Conservation (phyloP, 2,797 vertebrate species). For the Microchirus variegatus region DNA sequence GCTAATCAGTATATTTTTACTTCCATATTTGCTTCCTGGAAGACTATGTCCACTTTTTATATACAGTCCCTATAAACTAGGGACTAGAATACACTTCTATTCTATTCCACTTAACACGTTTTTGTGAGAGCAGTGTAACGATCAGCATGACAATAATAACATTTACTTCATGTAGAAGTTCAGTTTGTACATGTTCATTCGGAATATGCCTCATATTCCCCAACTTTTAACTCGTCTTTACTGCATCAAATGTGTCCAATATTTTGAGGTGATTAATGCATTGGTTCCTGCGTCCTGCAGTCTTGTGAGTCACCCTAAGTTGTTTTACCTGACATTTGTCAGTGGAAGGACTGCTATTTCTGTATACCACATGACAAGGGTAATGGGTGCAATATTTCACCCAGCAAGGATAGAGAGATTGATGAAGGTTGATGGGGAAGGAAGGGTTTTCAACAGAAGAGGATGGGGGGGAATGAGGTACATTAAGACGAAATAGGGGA, state of each 20-base stretch:
- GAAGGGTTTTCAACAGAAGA: slow-evolving; percentile 74
- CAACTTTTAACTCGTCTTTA: slow-evolving; percentile 28
- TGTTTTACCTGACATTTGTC: slow-evolving; percentile 61
- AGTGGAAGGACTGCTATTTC: slow-evolving; percentile 58
- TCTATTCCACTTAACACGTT: neutral
- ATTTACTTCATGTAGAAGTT: slow-evolving; percentile 11
- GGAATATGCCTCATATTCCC: slow-evolving; percentile 13
- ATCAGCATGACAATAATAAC: neutral
- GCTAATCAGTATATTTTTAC: no score
- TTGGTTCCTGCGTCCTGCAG: slow-evolving; percentile 1
- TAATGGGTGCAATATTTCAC: slow-evolving; percentile 72
- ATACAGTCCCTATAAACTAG: no score
- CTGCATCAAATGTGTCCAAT: slow-evolving; percentile 30
- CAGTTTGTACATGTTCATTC: slow-evolving; percentile 17
- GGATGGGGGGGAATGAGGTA: slow-evolving; percentile 66
- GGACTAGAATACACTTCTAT: no score
- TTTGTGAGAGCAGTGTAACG: slow-evolving; percentile 20
- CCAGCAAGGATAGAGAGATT: slow-evolving; percentile 65
- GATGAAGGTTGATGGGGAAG: slow-evolving; percentile 66
- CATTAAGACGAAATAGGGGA: slow-evolving; percentile 69
- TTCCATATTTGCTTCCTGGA: no score
- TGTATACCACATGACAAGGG: slow-evolving; percentile 62
- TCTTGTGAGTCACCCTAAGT: slow-evolving; percentile 47
- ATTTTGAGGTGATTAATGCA: slow-evolving; percentile 48
- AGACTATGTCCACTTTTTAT: no score